phyloP scores from a whole-genome alignment of 2,888 invertebrate species.

The Agrypnus murinus region DNA sequence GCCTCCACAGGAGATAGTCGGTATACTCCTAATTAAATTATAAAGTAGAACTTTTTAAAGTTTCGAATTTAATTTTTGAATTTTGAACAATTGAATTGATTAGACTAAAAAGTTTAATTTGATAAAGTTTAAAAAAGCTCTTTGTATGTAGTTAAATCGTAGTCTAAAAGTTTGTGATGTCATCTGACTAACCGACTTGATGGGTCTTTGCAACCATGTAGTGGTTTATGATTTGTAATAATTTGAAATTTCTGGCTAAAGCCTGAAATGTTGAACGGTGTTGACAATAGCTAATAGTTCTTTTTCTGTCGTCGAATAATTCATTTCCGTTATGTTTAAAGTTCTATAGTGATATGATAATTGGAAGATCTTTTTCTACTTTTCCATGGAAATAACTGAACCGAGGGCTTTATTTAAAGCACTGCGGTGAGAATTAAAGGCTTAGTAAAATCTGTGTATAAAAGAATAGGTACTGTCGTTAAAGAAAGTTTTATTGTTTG shows the following conservation, averaged over 20 bases:
- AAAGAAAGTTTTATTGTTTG: slow-evolving; percentile 26
- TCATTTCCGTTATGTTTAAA: slow-evolving; percentile 35
- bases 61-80: slow-evolving; percentile 28
- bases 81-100: slow-evolving; percentile 16
- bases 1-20: too few relatives aligned
- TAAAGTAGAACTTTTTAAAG: slow-evolving; percentile 32
- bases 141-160: slow-evolving; percentile 26
- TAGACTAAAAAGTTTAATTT: slow-evolving; percentile 15
- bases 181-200: slow-evolving; percentile 30
- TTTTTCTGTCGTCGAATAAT: slow-evolving; percentile 33
- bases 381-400: slow-evolving; percentile 28
- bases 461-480: slow-evolving; percentile 28
- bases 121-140: slow-evolving; percentile 29
- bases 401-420: slow-evolving; percentile 34
- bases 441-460: slow-evolving; percentile 42
- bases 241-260: slow-evolving; percentile 37
- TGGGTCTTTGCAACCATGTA: slow-evolving; percentile 35
- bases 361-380: slow-evolving; percentile 22
- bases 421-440: slow-evolving; percentile 38
- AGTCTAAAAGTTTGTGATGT: slow-evolving; percentile 24
- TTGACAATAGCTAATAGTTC: slow-evolving; percentile 34
- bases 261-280: slow-evolving; percentile 24
- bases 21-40: too few relatives aligned
- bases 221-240: slow-evolving; percentile 35
- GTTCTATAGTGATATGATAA: slow-evolving; percentile 40